Percentiles rank a stretch among this genome's conserved stretches.
These are phyloP conservation scores for Crenuchus spilurus DNA, from an alignment of 2,797 vertebrate genomes.

Conservation along the genomic window DNA sequence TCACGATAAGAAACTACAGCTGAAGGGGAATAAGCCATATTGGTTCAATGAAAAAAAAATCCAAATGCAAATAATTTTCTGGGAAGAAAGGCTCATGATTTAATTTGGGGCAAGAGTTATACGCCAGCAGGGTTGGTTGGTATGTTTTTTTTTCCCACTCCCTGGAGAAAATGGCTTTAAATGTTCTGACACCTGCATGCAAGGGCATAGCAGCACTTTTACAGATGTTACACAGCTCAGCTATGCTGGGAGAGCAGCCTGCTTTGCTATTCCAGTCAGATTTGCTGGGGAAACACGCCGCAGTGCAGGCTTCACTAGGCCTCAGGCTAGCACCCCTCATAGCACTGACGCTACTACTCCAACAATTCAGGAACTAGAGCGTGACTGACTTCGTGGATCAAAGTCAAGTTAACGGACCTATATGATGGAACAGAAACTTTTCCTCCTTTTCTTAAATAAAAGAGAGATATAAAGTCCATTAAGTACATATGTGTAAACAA, in stretches of 20 bases:
- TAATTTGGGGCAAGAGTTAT: conserved; percentile 22
- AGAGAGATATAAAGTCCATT: too few relatives aligned
- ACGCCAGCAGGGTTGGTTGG: conserved; percentile 14
- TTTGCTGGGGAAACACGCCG: conserved; percentile 28
- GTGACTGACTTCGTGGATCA: conserved; percentile 39
- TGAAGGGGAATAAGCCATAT: not conserved
- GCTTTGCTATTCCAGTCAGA: conserved; percentile 44
- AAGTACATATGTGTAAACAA: too few relatives aligned
- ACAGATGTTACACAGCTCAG: conserved; percentile 44
- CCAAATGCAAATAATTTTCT: conserved; percentile 42
- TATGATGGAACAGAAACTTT: not conserved
- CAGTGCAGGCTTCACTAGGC: conserved; percentile 32
- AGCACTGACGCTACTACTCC: conserved; percentile 23
- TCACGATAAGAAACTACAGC: conserved; percentile 34
- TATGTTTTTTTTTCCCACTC: conserved; percentile 1
- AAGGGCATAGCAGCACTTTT: conserved; percentile 13
- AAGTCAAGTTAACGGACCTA: conserved; percentile 16
- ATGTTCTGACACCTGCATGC: conserved; percentile 52
- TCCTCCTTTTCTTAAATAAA: not conserved
- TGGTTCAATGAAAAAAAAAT: conserved; percentile 10
- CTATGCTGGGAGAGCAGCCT: conserved; percentile 29
- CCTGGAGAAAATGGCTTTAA: conserved; percentile 40
- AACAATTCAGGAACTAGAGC: conserved; percentile 36
- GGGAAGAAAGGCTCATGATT: conserved; percentile 37
- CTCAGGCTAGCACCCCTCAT: conserved; percentile 22